Evolutionary conservation across 2,113 vertebrate species (phyloP).

Genomic region (Scomber colias): DNA sequence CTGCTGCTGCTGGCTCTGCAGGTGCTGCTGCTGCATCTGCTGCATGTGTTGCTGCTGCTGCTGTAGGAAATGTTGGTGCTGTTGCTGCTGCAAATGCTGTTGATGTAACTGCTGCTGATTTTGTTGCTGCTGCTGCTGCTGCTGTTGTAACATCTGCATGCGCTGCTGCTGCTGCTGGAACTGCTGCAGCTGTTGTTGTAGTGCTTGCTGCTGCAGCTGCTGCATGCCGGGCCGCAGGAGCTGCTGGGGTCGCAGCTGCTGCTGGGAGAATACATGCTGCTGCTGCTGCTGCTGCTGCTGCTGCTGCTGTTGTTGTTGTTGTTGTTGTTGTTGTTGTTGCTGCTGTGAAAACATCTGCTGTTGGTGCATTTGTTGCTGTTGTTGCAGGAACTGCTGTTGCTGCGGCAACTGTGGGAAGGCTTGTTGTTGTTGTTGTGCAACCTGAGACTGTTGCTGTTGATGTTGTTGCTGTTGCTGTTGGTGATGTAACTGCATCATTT

Average conservation of each 20-base stretch:
- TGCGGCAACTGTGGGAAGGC: conserved; percentile 80
- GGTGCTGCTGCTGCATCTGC: conserved; percentile 84
- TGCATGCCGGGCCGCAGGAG: conserved; percentile 62
- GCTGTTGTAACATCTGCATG: conserved; percentile 60
- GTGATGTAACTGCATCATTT: conserved; percentile 68
- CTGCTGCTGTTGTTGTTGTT: conserved; percentile 72
- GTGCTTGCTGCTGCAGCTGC: conserved; percentile 82
- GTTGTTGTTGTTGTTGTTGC: conserved; percentile 76
- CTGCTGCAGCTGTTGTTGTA: conserved; percentile 84
- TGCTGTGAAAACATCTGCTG: conserved; percentile 82
- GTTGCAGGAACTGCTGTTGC: conserved; percentile 77
- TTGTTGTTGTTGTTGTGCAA: conserved; percentile 77
- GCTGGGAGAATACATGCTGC: conserved; percentile 79
- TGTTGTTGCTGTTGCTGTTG: conserved; percentile 68
- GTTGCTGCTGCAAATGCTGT: conserved; percentile 84
- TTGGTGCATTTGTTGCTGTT: conserved; percentile 84
- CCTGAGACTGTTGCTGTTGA: conserved; percentile 69
- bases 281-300: conserved; percentile 84
- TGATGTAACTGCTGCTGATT: conserved; percentile 84
- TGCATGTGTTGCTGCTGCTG: conserved; percentile 83
- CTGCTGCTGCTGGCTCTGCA: conserved; percentile 80
- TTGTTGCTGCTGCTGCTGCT: conserved; percentile 84
- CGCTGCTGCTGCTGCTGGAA: conserved; percentile 82
- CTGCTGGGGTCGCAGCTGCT: conserved; percentile 51
- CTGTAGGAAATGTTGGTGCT: conserved; percentile 77